These are phyloP conservation scores for Choloepus didactylus DNA, from an alignment of 2,797 vertebrate species.

Conservation along the genomic window DNA sequence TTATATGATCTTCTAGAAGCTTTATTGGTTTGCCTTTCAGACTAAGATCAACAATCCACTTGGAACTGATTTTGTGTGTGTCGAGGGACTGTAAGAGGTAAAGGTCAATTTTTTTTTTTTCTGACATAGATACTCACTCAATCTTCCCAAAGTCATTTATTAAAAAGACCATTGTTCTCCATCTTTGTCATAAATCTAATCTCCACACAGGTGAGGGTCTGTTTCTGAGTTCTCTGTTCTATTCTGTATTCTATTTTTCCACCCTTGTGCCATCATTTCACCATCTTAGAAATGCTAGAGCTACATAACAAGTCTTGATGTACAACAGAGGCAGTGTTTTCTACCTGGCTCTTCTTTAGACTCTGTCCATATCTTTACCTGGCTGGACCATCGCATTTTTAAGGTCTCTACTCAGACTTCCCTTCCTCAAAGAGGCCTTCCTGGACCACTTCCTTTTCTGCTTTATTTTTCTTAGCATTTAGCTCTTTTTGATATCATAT, in stretches of 20 bases:
- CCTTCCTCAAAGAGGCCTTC: neutral
- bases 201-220: neutral
- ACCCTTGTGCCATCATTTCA: neutral
- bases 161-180: neutral
- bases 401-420: neutral
- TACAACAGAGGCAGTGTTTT: neutral
- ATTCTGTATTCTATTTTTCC: neutral
- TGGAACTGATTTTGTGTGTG: neutral
- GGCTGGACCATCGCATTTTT: neutral
- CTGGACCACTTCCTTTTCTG: neutral
- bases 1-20: neutral
- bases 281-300: neutral
- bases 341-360: neutral
- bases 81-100: neutral
- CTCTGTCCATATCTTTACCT: neutral
- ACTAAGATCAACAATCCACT: neutral
- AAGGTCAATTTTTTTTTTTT: neutral
- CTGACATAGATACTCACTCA: neutral
- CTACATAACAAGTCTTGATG: neutral
- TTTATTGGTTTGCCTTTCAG: neutral
- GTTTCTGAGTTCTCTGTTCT: neutral
- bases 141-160: neutral
- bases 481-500: neutral
- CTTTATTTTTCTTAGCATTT: neutral
- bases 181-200: neutral